phyloP scores from a whole-genome alignment of 2,888 invertebrate genomes.

The Hofmannophila pseudospretella region DNA sequence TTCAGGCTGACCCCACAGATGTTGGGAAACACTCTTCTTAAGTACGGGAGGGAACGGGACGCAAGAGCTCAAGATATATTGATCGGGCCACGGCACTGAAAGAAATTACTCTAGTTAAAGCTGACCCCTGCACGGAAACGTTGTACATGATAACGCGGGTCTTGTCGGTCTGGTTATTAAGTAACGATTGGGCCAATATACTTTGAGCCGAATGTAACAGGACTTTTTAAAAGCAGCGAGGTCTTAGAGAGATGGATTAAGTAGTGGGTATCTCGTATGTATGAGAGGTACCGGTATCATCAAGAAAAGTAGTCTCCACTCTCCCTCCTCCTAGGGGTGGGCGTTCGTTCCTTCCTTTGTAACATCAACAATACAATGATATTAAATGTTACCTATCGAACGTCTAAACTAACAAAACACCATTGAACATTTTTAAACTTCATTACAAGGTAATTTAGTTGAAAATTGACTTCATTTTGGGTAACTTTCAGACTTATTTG shows the following conservation, averaged over 20 bases:
- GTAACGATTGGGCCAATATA: background rate
- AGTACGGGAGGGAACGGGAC: slow-evolving; percentile 6
- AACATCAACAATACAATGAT: no score
- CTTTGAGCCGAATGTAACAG: background rate
- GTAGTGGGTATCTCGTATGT: no score
- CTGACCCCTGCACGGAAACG: background rate
- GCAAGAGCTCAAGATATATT: slow-evolving; percentile 13
- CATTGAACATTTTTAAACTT: no score
- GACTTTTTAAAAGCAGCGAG: background rate
- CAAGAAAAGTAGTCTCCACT: no score
- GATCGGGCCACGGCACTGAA: slow-evolving; percentile 6
- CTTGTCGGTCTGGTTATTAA: background rate
- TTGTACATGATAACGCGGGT: background rate
- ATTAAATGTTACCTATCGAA: no score
- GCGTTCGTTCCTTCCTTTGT: no score
- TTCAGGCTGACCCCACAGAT: slow-evolving; percentile 12
- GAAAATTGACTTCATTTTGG: no score
- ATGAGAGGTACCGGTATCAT: no score
- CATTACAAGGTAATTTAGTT: no score
- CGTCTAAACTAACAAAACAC: no score
- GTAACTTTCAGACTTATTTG: no score
- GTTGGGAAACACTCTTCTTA: slow-evolving; percentile 10
- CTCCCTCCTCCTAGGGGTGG: no score
- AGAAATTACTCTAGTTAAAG: slow-evolving; percentile 16
- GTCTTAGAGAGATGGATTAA: background rate